Evolutionary conservation across 2,797 vertebrate species (phyloP).

Genomic region (Sebastes cheni): DNA sequence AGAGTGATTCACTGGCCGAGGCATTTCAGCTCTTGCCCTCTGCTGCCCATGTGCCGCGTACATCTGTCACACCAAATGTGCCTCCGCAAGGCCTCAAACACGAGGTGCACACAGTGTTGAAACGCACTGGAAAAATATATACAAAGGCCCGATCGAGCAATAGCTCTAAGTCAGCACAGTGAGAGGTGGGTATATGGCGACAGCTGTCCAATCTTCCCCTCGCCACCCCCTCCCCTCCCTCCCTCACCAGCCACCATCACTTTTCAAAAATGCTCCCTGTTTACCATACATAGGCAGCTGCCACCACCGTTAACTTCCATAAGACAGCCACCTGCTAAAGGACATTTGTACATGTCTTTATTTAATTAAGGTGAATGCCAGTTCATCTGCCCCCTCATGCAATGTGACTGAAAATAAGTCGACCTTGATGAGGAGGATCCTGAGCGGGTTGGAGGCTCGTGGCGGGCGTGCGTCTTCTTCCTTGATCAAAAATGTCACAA

Average conservation of each 20-base stretch:
- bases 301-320: constrained; percentile 81
- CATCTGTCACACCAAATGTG: constrained; percentile 79
- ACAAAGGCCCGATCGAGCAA: constrained; percentile 75
- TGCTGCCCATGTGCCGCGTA: constrained; percentile 60
- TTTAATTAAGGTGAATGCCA: constrained; percentile 88
- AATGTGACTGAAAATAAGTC: constrained; percentile 81
- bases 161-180: constrained; percentile 80
- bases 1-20: constrained; percentile 48
- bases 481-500: constrained; percentile 48
- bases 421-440: constrained; percentile 78
- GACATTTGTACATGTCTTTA: constrained; percentile 86
- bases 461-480: constrained; percentile 25
- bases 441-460: constrained; percentile 48
- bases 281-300: constrained; percentile 85
- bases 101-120: constrained; percentile 68
- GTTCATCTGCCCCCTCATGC: constrained; percentile 75
- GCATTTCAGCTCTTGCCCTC: constrained; percentile 58
- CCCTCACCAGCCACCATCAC: constrained; percentile 72
- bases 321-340: constrained; percentile 84
- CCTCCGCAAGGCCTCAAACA: constrained; percentile 63
- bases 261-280: constrained; percentile 80
- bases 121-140: constrained; percentile 77
- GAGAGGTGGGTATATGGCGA: constrained; percentile 75
- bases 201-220: constrained; percentile 79
- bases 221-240: constrained; percentile 10